A percentile compares a stretch with the other conserved stretches of the same genome.
Conservation (phyloP, 2,797 vertebrate genomes). For the Rachycentron canadum region DNA sequence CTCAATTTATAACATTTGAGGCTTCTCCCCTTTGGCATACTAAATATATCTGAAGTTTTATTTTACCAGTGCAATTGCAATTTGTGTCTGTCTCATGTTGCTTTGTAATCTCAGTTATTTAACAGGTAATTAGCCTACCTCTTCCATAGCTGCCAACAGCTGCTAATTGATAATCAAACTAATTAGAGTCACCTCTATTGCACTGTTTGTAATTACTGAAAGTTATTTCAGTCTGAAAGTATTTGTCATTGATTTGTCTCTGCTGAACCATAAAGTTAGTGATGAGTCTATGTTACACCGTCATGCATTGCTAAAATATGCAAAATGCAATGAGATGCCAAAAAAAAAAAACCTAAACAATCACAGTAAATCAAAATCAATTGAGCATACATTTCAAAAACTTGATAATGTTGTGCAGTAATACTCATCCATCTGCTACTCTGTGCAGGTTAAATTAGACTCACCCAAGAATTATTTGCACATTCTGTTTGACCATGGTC, state of each 20-base stretch:
- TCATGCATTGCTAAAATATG: neutral
- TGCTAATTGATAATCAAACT: constrained; percentile 12
- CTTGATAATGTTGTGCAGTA: neutral
- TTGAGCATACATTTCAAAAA: neutral
- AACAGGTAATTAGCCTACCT: constrained; percentile 4
- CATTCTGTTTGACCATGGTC: constrained; percentile 10
- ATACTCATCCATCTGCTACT: constrained; percentile 1
- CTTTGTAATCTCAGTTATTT: neutral
- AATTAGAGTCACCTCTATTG: constrained; percentile 2
- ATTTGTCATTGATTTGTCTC: neutral
- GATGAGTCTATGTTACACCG: neutral
- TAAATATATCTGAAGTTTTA: neutral
- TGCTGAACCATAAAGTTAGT: neutral
- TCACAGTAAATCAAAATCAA: neutral
- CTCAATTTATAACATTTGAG: neutral
- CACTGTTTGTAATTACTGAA: constrained; percentile 11
- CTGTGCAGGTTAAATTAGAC: constrained; percentile 18
- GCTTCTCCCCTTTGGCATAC: neutral
- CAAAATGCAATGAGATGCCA: neutral
- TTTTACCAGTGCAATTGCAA: neutral
- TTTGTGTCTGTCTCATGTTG: neutral
- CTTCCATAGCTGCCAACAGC: constrained; percentile 9
- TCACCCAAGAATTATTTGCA: constrained; percentile 13
- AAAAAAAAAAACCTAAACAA: neutral
- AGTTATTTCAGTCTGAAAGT: neutral